Evolutionary conservation across 2,113 vertebrate species (phyloP).

Genomic region (Pseudorasbora parva): DNA sequence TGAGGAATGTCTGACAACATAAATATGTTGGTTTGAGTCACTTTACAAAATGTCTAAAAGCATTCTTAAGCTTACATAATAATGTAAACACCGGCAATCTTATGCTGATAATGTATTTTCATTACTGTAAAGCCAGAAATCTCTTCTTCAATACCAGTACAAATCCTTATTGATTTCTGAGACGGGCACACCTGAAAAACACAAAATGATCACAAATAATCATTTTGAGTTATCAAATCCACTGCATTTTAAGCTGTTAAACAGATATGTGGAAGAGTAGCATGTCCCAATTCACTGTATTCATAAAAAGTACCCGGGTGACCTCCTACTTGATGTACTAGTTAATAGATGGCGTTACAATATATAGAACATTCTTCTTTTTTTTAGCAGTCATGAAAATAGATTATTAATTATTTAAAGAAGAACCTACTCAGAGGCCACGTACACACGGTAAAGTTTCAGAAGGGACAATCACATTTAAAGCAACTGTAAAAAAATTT

Average conservation of each 20-base stretch:
- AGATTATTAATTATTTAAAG: too few relatives aligned
- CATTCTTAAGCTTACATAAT: conserved; percentile 8
- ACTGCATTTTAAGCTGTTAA: not conserved
- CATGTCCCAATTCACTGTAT: not conserved
- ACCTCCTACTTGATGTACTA: too few relatives aligned
- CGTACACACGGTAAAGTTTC: too few relatives aligned
- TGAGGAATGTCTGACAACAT: conserved; percentile 16
- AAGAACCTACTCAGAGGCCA: too few relatives aligned
- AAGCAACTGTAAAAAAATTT: too few relatives aligned
- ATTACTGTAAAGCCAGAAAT: not conserved
- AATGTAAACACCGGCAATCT: not conserved
- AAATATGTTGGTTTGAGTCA: not conserved
- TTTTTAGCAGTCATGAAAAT: too few relatives aligned
- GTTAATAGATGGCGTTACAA: too few relatives aligned
- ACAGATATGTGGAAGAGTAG: not conserved
- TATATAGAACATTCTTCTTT: too few relatives aligned
- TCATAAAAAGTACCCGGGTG: not conserved
- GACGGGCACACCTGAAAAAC: conserved; percentile 74
- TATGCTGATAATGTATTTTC: not conserved
- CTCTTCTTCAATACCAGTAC: conserved; percentile 59
- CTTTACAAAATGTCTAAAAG: not conserved
- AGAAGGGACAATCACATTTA: too few relatives aligned
- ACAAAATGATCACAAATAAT: conserved; percentile 36
- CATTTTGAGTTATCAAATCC: not conserved
- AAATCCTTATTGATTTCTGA: conserved; percentile 66